phyloP scores from a whole-genome alignment of 2,113 vertebrate genomes.

The Malaclemys terrapin region DNA sequence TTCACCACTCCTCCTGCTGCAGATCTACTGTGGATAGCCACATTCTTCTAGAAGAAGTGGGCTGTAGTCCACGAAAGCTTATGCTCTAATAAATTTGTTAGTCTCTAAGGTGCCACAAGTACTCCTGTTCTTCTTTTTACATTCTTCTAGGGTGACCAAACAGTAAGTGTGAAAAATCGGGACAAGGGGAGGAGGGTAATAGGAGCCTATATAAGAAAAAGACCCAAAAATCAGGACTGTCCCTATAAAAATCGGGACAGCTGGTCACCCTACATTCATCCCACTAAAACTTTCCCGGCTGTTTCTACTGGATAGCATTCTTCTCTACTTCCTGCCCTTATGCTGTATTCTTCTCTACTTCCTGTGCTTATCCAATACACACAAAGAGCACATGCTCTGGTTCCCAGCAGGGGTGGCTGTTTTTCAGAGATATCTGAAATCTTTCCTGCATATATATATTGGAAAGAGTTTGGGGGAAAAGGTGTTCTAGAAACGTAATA shows the following conservation, averaged over 20 bases:
- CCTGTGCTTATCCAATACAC: background rate
- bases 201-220: too few species aligned
- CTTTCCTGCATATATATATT: background rate
- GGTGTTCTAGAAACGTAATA: background rate
- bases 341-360: background rate
- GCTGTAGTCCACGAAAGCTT: too few species aligned
- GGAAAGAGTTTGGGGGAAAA: background rate
- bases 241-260: too few species aligned
- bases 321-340: background rate
- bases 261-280: too few species aligned
- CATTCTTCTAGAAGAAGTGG: background rate
- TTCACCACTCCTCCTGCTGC: background rate
- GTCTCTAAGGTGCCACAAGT: too few species aligned
- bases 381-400: background rate
- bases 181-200: too few species aligned
- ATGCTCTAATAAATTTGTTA: too few species aligned
- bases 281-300: background rate
- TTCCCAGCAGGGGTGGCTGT: background rate
- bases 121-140: too few species aligned
- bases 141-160: background rate
- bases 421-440: background rate
- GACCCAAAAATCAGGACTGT: too few species aligned
- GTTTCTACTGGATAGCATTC: background rate
- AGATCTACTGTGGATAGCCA: background rate
- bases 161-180: too few species aligned